These are phyloP conservation scores for Listrodromus nycthemerus DNA, from an alignment of 2,888 invertebrate species.

Conservation along the genomic window DNA sequence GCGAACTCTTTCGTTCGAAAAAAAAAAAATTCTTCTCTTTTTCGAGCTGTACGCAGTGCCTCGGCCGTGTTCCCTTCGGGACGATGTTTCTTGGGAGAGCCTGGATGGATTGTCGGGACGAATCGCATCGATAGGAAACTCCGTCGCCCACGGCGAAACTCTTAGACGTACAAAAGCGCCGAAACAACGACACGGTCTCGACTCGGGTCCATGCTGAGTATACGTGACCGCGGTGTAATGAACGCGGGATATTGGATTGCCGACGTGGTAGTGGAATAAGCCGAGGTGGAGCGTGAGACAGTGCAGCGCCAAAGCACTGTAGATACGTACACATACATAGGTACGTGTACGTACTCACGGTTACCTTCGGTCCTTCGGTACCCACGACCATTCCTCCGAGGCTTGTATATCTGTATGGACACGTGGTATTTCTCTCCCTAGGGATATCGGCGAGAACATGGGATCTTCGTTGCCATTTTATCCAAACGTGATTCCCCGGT, in stretches of 20 bases:
- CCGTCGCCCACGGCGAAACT: background rate
- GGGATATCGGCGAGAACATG: constrained; percentile 65
- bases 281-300: constrained; percentile 16
- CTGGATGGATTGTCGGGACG: constrained; percentile 22
- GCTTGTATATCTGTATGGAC: constrained; percentile 34
- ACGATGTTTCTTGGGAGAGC: background rate
- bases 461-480: constrained; percentile 81
- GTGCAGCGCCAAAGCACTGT: constrained; percentile 35
- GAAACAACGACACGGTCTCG: constrained; percentile 1
- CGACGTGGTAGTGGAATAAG: constrained; percentile 38
- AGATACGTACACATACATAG: constrained; percentile 2
- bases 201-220: constrained; percentile 24
- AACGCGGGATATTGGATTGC: constrained; percentile 56
- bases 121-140: constrained; percentile 31
- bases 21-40: constrained; percentile 25
- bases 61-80: background rate
- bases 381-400: constrained; percentile 19
- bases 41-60: constrained; percentile 1
- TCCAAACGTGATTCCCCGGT: constrained; percentile 82
- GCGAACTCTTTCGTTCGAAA: constrained; percentile 4
- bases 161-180: constrained; percentile 2
- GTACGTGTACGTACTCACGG: constrained; percentile 7
- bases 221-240: constrained; percentile 65
- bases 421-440: constrained; percentile 50
- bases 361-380: constrained; percentile 17